Conservation (phyloP, 2,113 vertebrate species). For the Zosterops lateralis region DNA sequence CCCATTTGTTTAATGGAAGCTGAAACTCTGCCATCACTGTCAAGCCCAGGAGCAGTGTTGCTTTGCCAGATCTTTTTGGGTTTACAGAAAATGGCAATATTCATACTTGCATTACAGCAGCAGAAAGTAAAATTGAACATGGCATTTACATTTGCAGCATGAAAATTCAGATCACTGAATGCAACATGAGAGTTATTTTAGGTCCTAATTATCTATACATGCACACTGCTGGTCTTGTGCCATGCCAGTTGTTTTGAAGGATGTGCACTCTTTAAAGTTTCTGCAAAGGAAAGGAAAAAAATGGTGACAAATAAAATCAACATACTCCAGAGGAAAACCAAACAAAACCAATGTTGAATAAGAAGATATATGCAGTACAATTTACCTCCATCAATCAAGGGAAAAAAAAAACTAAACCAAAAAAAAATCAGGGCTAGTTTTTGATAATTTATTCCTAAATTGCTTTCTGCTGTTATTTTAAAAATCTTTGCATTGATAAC, state of each 20-base stretch:
- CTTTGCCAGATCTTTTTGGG: slow-evolving; percentile 36
- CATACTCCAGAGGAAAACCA: not conserved
- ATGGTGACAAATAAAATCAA: not conserved
- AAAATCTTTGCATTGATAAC: not conserved
- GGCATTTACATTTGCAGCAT: slow-evolving; percentile 61
- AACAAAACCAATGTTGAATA: not conserved
- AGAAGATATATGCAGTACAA: not conserved
- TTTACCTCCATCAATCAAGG: not conserved
- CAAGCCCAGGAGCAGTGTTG: slow-evolving; percentile 13
- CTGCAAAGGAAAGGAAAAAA: not conserved
- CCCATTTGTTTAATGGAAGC: slow-evolving; percentile 70
- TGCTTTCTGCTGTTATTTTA: not conserved
- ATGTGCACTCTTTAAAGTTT: not conserved
- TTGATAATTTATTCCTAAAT: not conserved
- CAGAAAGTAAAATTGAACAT: slow-evolving; percentile 54
- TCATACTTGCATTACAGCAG: slow-evolving; percentile 29
- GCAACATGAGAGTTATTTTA: not conserved
- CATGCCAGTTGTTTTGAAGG: not conserved
- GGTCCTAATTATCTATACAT: slow-evolving; percentile 20
- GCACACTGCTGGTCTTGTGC: not conserved
- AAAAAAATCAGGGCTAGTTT: not conserved
- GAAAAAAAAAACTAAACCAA: not conserved
- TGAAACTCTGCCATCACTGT: slow-evolving; percentile 52
- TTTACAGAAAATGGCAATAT: slow-evolving; percentile 62
- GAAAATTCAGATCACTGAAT: slow-evolving; percentile 57